phyloP scores from a whole-genome alignment of 2,888 invertebrate species.

The Sepiola atlantica region DNA sequence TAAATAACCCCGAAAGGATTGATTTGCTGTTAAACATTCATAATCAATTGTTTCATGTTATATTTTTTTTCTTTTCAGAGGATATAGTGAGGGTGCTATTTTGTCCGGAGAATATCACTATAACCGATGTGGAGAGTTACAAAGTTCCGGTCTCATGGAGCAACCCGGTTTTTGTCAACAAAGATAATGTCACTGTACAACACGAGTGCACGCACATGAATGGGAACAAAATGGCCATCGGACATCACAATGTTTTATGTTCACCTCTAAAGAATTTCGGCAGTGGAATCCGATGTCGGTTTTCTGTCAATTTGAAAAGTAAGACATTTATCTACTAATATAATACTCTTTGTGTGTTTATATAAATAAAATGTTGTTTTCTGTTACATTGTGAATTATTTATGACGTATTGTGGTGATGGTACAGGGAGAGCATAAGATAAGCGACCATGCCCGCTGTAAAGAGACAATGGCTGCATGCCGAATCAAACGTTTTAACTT shows the following conservation, averaged over 20 bases:
- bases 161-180: constrained; percentile 54
- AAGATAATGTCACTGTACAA: constrained; percentile 50
- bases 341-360: too few relatives aligned
- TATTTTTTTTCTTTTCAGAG: constrained; percentile 50
- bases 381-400: too few relatives aligned
- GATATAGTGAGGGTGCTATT: constrained; percentile 49
- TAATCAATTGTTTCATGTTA: too few relatives aligned
- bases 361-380: too few relatives aligned
- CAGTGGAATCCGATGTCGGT: constrained; percentile 51
- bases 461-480: too few relatives aligned
- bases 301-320: constrained; percentile 54
- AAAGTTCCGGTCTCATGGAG: constrained; percentile 52
- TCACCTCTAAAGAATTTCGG: constrained; percentile 49
- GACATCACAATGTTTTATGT: constrained; percentile 54
- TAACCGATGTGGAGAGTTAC: constrained; percentile 49
- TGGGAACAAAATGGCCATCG: constrained; percentile 53
- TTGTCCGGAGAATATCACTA: constrained; percentile 53
- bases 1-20: too few relatives aligned
- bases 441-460: too few relatives aligned
- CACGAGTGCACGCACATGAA: constrained; percentile 53
- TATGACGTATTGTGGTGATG: too few relatives aligned
- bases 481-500: too few relatives aligned
- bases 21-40: too few relatives aligned
- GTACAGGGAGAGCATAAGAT: too few relatives aligned
- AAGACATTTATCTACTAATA: too few relatives aligned